These are phyloP conservation scores for Galagoides demidoff DNA, from an alignment of 2,797 vertebrate genomes.

Conservation along the genomic window DNA sequence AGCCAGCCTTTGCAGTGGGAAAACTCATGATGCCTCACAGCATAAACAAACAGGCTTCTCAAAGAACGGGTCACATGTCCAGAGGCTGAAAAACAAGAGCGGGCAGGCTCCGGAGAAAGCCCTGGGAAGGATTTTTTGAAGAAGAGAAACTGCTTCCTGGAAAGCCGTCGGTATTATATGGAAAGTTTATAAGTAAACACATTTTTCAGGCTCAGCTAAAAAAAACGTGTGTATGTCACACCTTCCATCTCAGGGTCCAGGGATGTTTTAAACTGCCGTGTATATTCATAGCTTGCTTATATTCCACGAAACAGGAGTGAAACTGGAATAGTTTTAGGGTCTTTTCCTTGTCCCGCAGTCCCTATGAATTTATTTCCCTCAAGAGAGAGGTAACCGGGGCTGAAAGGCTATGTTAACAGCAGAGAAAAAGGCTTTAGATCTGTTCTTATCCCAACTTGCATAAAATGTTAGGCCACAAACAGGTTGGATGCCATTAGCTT, in stretches of 20 bases:
- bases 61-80: neutral
- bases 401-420: neutral
- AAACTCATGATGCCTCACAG: slow-evolving; percentile 31
- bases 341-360: neutral
- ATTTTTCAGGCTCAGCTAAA: slow-evolving; percentile 47
- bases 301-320: neutral
- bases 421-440: neutral
- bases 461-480: neutral
- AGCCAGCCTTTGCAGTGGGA: slow-evolving; percentile 55
- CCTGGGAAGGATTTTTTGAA: neutral
- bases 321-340: slow-evolving; percentile 4
- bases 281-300: neutral
- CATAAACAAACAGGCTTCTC: slow-evolving; percentile 68
- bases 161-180: neutral
- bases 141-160: slow-evolving; percentile 34
- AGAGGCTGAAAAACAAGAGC: slow-evolving; percentile 27
- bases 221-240: slow-evolving; percentile 58
- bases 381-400: neutral
- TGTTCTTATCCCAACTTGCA: neutral
- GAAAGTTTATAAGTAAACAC: slow-evolving; percentile 56
- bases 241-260: slow-evolving; percentile 17
- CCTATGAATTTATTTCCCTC: neutral
- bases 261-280: neutral
- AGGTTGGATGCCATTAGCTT: slow-evolving; percentile 4
- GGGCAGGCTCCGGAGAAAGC: neutral